A percentile compares a stretch with the other conserved stretches of the same genome.
Conservation (phyloP, 2,888 invertebrate genomes). For the Drosophila helvetica region DNA sequence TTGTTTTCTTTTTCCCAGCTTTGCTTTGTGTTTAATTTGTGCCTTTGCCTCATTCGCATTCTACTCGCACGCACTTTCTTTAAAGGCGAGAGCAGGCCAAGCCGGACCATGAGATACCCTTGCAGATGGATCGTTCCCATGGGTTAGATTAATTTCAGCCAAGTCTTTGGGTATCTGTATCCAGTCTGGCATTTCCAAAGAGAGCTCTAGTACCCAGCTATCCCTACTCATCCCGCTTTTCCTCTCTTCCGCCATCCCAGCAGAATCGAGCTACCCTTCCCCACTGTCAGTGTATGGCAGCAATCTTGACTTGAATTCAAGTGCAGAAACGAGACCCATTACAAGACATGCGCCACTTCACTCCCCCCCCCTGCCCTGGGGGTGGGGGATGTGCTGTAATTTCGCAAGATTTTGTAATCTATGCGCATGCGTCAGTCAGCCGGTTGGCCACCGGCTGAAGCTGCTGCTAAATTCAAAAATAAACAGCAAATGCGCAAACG, state of each 20-base stretch:
- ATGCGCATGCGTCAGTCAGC: slow-evolving; percentile 65
- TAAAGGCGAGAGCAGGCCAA: neutral
- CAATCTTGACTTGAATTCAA: slow-evolving; percentile 37
- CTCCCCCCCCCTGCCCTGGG: slow-evolving; percentile 3
- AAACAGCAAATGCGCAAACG: slow-evolving; percentile 39
- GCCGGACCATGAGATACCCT: neutral
- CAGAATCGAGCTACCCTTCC: neutral
- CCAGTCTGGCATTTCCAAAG: neutral
- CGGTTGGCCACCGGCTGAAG: slow-evolving; percentile 24
- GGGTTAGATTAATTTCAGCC: too few species aligned
- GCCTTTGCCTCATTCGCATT: slow-evolving; percentile 27
- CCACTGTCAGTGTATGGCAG: slow-evolving; percentile 9
- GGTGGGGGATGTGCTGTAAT: slow-evolving; percentile 59
- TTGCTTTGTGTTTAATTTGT: slow-evolving; percentile 35
- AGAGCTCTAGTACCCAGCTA: neutral
- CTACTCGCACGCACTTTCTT: slow-evolving; percentile 53
- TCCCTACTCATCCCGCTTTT: neutral
- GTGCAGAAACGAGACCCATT: slow-evolving; percentile 36
- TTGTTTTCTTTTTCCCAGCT: slow-evolving; percentile 3
- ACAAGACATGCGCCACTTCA: slow-evolving; percentile 15
- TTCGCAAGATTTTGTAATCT: slow-evolving; percentile 70
- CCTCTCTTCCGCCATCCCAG: neutral
- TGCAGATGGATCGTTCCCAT: neutral
- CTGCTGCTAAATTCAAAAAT: slow-evolving; percentile 43
- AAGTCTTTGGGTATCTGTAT: neutral